Base-by-base conservation (phyloP, 2,113 vertebrate species). In the Notiomystis cincta region DNA sequence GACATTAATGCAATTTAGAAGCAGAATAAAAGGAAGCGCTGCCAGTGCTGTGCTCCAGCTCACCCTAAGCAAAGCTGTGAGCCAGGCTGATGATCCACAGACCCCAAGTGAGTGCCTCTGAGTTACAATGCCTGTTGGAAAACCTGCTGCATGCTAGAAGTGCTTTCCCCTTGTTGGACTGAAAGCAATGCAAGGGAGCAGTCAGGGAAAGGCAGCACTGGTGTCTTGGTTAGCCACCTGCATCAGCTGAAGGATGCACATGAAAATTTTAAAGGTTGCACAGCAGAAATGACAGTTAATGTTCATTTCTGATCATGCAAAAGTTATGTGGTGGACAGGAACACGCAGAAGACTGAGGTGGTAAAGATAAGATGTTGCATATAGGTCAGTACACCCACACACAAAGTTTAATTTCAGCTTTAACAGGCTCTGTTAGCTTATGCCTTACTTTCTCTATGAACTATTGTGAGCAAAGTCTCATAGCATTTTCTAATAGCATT, bases 1-100 rank as follows among this genome's bases (percentile, higher is more conserved):
- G 82, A 51, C 90, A 90, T 64, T 91, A 96, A 96, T 93, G 60
- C n/a, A 90, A 92, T 96, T 96, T 45, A 92, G 76, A 86, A 95
- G 60, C 88, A 86, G 82, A 88, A 82, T 48, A 83, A 90, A 88
- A 96, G 90, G 79, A 94, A 96, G 96, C 65, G 44, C 64, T 81
- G 88, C 79, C 58, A 67, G 71, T 35, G 54, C 60, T 66, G 8
- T 24, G 47, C 88, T 72, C 78, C 84, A 91, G 71, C 67, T 79
- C 78, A 56, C 61, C 61, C 92, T 90, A 45, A 70, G 25, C 28
- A 56, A 73, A 62, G 76, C 67, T 89, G 22, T 42, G 72, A 92
- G 38, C 42, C 31, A 44, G 71, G n/a, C 56, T 82, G 90, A 92
- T 50, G 37, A 91, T 90, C 18, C 42, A 62, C 95, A 96, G 87